Evolutionary conservation across 2,888 invertebrate species (phyloP).

Genomic region (Phyllotreta cruciferae): DNA sequence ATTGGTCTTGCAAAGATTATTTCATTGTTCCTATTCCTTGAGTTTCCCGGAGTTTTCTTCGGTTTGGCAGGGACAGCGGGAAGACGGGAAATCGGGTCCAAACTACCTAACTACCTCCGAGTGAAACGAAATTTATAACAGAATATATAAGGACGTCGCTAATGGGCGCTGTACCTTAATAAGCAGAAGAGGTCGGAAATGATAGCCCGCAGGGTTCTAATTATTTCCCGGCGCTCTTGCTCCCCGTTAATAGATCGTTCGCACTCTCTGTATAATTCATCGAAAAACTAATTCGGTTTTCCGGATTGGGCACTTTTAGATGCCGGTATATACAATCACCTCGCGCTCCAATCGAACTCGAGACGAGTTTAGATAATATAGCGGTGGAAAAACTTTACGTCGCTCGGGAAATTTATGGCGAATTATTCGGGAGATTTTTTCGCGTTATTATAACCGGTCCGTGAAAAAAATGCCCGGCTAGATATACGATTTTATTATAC

Average conservation of each 20-base stretch:
- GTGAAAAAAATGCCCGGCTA: slow-evolving; percentile 40
- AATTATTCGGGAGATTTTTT: slow-evolving; percentile 34
- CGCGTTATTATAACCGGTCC: slow-evolving; percentile 33
- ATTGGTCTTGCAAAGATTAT: no score
- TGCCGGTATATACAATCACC: no score
- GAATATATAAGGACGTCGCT: slow-evolving; percentile 44
- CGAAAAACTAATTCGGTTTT: slow-evolving; percentile 39
- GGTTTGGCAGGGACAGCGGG: no score
- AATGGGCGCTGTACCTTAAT: slow-evolving; percentile 51
- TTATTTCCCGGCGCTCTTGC: slow-evolving; percentile 53
- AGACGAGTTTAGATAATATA: no score
- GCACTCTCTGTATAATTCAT: slow-evolving; percentile 33
- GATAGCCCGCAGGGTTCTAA: slow-evolving; percentile 56
- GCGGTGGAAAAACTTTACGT: slow-evolving; percentile 42
- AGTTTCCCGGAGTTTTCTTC: no score
- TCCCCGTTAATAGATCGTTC: slow-evolving; percentile 40
- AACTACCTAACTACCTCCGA: slow-evolving; percentile 9
- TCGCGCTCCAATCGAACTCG: no score
- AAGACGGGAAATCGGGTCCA: no score
- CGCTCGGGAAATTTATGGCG: slow-evolving; percentile 44
- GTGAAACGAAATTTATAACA: slow-evolving; percentile 43
- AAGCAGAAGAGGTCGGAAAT: slow-evolving; percentile 56
- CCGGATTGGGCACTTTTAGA: slow-evolving; percentile 31
- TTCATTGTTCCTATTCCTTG: no score
- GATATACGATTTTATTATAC: slow-evolving; percentile 56